Evolutionary conservation across 2,888 invertebrate species (phyloP).

Genomic region (Microdon myrmicae): DNA sequence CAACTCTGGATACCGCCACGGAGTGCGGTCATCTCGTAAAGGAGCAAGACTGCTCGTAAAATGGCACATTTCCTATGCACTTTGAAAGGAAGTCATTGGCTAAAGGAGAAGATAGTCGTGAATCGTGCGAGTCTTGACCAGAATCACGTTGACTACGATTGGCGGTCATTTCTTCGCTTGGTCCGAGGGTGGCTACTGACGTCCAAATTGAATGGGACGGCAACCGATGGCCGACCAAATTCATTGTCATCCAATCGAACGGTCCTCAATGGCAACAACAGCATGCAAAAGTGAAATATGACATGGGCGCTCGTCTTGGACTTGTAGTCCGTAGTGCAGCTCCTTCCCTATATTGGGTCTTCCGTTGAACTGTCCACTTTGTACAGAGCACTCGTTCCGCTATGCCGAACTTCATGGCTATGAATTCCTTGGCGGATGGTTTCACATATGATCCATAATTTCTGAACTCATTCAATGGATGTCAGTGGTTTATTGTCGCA

Average conservation of each 20-base stretch:
- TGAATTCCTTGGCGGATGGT: conserved; percentile 35
- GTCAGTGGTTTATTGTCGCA: conserved; percentile 49
- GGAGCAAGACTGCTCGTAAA: no score
- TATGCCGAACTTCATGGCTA: conserved; percentile 44
- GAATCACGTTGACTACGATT: conserved; percentile 5
- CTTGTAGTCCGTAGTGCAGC: conserved; percentile 10
- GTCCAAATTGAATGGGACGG: conserved; percentile 10
- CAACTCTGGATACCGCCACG: no score
- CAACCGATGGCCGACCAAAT: conserved; percentile 22
- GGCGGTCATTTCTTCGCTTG: not conserved
- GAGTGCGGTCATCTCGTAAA: no score
- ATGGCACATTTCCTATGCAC: no score
- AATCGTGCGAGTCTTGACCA: conserved; percentile 49
- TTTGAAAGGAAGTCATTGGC: no score
- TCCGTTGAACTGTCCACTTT: conserved; percentile 6
- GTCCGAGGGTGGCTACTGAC: conserved; percentile 32
- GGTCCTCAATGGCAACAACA: conserved; percentile 23
- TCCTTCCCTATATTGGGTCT: not conserved
- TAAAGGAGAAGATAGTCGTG: conserved; percentile 18
- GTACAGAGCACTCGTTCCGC: conserved; percentile 24
- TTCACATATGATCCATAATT: conserved; percentile 44
- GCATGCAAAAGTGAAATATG: conserved; percentile 49
- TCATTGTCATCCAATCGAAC: conserved; percentile 45
- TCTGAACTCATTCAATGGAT: conserved; percentile 43
- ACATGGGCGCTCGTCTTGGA: conserved; percentile 25